Percentiles rank a stretch among this genome's conserved stretches.
phyloP scores from a whole-genome alignment of 2,113 vertebrate species.

The Caloenas nicobarica region DNA sequence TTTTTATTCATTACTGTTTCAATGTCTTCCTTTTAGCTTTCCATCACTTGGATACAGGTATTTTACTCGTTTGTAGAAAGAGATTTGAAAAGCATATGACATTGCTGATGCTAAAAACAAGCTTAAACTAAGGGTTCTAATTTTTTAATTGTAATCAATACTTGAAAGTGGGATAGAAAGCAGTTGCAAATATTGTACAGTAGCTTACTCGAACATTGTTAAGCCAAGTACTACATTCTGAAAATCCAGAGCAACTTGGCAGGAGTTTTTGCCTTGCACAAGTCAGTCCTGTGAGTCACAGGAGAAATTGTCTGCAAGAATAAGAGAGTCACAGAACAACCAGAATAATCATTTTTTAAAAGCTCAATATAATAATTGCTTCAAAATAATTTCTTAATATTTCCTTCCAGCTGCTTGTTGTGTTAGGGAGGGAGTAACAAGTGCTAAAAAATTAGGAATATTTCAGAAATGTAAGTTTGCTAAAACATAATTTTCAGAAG shows the following conservation, averaged over 20 bases:
- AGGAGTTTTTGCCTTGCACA: not conserved
- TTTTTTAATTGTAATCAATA: not conserved
- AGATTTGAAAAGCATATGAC: not conserved
- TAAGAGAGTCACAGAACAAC: not conserved
- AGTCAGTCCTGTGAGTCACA: not conserved
- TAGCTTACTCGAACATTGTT: not conserved
- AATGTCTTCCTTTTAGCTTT: conserved; percentile 81
- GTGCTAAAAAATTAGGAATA: not conserved
- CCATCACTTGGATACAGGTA: conserved; percentile 88
- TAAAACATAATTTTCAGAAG: not conserved
- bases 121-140: not conserved
- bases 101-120: not conserved
- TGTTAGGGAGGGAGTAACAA: not conserved
- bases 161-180: not conserved
- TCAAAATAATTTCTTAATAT: not conserved
- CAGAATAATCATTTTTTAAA: not conserved
- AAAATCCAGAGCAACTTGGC: not conserved
- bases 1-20: conserved; percentile 44
- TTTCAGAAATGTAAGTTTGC: not conserved
- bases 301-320: not conserved
- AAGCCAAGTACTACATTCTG: not conserved
- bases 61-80: conserved; percentile 37
- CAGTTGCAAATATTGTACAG: not conserved
- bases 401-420: not conserved
- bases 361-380: not conserved